A percentile compares a stretch with the other conserved stretches of the same genome.
Conservation (phyloP, 2,888 invertebrate species). For the Altica lythri region DNA sequence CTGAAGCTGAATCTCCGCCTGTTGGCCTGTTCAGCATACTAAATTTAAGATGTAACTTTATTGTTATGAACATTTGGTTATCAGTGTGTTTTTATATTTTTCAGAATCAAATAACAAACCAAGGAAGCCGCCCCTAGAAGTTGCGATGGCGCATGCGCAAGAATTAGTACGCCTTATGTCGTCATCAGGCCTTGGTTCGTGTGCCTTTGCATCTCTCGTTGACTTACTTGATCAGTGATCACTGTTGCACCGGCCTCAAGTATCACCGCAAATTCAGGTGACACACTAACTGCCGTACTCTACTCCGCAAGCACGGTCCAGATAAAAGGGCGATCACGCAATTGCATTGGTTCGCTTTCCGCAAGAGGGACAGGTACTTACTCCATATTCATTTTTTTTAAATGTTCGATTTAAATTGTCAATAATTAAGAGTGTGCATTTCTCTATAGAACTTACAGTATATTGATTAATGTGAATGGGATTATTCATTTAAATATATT, state of each 20-base stretch:
- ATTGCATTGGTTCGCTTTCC: constrained; percentile 20
- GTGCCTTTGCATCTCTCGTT: constrained; percentile 92
- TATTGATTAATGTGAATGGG: background rate
- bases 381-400: constrained; percentile 21
- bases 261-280: constrained; percentile 11
- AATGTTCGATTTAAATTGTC: background rate
- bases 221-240: constrained; percentile 74
- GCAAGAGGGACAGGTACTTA: constrained; percentile 35
- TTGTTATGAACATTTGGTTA: background rate
- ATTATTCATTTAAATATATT: constrained; percentile 1
- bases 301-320: constrained; percentile 20
- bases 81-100: constrained; percentile 29
- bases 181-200: constrained; percentile 85
- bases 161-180: constrained; percentile 90
- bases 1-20: no score
- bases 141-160: constrained; percentile 88
- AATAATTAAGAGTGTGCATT: constrained; percentile 6
- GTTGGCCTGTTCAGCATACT: no score
- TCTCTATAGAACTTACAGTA: background rate
- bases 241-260: constrained; percentile 22
- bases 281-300: constrained; percentile 41
- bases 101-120: constrained; percentile 91
- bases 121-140: constrained; percentile 89
- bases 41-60: no score
- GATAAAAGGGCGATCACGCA: constrained; percentile 1